Base-by-base conservation (phyloP, 2,113 vertebrate genomes). In the Tringa solitaria region DNA sequence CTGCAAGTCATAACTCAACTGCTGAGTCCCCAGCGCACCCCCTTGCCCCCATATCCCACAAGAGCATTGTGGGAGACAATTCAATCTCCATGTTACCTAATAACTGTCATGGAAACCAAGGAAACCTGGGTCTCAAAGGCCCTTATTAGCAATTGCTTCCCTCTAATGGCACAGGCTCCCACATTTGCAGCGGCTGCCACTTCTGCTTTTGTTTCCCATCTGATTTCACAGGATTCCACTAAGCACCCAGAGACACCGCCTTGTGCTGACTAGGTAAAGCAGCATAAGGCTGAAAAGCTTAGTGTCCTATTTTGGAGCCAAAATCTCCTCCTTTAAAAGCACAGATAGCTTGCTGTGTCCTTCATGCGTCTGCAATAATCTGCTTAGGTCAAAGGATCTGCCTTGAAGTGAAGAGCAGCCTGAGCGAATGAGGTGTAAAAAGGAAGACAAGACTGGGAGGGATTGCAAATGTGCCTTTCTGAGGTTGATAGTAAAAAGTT, bases 91-190 rank as follows among this genome's bases (percentile, higher is more conserved):
- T 84, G 96, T 96, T 98, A 97, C 98, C 98, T 98, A 98, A 98
- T 98, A 98, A 98, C 84, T 98, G 98, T 97, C 98, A 98, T 95
- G 97, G 98, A 98, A 98, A 98, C 98, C 95, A 97, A 96, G 97
- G 96, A 97, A 97, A 98, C 91, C 95, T 64, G 24, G 96, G 95
- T 98, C 97, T 98, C 96, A 2, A 89, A 91, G 98, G 97, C 97
- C 98, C 96, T 97, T 95, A 96, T 98, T 97, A 97, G 97, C 95
- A 93, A 85, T 86, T 57, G 50, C 96, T 95, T 96, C 93, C 81
- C 93, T 96, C 95, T 97, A 94, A 88, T 75, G 75, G 94, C 95
- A 97, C 94, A 37, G 96, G 87, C 96, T 97, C 96, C 97, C 97
- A 96, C 96, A 70, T 96, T 96, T 93, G 92, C 97, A 86, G 97